Conservation (phyloP, 2,888 invertebrate species). For the Nezara viridula region DNA sequence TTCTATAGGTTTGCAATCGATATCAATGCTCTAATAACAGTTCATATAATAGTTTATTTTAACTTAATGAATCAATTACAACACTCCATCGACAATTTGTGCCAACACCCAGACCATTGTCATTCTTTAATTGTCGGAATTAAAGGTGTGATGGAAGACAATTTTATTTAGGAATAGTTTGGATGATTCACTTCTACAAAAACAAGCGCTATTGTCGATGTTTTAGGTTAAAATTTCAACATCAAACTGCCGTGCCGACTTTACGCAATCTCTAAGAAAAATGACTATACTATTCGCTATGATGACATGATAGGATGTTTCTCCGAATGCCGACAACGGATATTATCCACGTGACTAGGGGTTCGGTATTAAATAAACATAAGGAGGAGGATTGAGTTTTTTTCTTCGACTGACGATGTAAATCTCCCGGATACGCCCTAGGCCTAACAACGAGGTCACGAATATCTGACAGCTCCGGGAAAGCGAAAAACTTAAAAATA, state of each 20-base stretch:
- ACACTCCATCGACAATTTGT: background rate
- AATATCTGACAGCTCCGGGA: background rate
- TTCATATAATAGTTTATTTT: background rate
- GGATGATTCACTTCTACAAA: background rate
- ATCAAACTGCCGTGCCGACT: background rate
- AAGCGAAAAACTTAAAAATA: conserved; percentile 9
- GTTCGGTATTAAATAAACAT: conserved; percentile 16
- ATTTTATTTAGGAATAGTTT: background rate
- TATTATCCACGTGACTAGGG: background rate
- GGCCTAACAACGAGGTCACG: background rate
- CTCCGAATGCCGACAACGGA: background rate
- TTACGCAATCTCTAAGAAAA: background rate
- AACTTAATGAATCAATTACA: background rate
- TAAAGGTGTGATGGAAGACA: background rate
- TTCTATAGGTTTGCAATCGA: no score
- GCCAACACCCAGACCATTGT: background rate
- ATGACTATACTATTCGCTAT: background rate
- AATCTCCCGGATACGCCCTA: conserved; percentile 24
- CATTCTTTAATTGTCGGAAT: background rate
- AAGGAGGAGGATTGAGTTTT: conserved; percentile 21
- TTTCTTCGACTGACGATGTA: conserved; percentile 34
- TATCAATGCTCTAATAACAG: background rate
- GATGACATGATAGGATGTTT: background rate
- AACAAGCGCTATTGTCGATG: background rate
- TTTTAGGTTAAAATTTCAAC: background rate